Conservation (phyloP, 2,113 vertebrate species). For the Chlorodrepanis virens region DNA sequence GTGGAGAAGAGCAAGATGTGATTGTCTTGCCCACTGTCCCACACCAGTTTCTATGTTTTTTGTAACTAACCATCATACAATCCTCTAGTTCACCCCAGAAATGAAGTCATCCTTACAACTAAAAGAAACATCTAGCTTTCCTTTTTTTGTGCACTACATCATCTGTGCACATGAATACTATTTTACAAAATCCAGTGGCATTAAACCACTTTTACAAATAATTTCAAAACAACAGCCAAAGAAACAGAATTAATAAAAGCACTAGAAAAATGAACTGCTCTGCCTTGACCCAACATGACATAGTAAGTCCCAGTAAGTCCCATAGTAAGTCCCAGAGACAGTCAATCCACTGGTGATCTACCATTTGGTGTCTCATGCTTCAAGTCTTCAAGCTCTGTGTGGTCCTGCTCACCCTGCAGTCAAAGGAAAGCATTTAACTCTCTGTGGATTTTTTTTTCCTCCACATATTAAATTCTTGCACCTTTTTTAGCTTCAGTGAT, state of each 20-base stretch:
- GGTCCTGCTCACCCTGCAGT: not conserved
- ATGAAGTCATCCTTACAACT: not conserved
- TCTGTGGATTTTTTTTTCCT: not conserved
- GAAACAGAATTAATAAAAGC: not conserved
- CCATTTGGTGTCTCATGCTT: not conserved
- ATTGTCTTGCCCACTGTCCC: not conserved
- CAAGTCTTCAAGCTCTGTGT: not conserved
- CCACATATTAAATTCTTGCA: not conserved
- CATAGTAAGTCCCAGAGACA: not conserved
- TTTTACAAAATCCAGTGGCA: constrained; percentile 1
- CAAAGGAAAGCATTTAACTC: not conserved
- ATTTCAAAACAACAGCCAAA: constrained; percentile 7
- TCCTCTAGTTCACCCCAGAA: not conserved
- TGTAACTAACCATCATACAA: not conserved
- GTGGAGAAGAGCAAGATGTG: not conserved
- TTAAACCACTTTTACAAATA: not conserved
- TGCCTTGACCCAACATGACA: not conserved
- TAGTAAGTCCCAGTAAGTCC: not conserved
- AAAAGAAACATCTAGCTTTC: not conserved
- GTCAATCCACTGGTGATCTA: not conserved
- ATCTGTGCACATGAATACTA: not conserved
- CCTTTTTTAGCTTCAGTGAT: not conserved
- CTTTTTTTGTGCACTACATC: not conserved
- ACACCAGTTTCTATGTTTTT: not conserved
- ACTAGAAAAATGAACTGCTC: not conserved